Evolutionary conservation across 2,797 vertebrate genomes (phyloP).

Genomic region (Helarctos malayanus): DNA sequence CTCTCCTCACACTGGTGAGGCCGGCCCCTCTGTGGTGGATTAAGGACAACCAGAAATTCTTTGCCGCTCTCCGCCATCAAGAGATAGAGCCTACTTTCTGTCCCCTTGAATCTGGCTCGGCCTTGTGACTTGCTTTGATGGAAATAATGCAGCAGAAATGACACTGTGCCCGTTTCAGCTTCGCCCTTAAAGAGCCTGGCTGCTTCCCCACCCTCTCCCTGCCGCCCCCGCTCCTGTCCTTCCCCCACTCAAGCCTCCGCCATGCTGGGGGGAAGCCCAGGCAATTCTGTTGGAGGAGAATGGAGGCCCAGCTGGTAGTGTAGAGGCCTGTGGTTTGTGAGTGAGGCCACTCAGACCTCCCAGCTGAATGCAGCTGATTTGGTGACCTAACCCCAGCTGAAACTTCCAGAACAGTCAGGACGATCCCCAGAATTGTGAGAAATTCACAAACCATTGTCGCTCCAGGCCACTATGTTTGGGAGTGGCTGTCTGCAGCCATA

Average conservation of each 20-base stretch:
- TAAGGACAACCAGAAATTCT: not conserved
- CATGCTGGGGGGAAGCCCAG: not conserved
- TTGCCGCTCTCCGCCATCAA: not conserved
- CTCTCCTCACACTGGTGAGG: not conserved
- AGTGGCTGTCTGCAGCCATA: not conserved
- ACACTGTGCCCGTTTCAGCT: not conserved
- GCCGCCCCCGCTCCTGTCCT: not conserved
- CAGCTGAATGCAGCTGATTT: not conserved
- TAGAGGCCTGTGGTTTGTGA: not conserved
- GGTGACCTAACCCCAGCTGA: not conserved
- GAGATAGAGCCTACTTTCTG: not conserved
- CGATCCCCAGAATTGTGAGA: not conserved
- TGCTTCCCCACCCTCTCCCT: too few species aligned
- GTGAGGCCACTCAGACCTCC: not conserved
- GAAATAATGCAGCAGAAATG: not conserved
- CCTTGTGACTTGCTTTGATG: not conserved
- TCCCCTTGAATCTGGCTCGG: not conserved
- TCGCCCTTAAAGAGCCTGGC: not conserved
- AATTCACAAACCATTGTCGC: not conserved
- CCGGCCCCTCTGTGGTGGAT: fast-evolving
- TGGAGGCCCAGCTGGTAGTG: not conserved
- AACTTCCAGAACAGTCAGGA: not conserved
- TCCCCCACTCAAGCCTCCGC: not conserved
- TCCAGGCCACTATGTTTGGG: not conserved
- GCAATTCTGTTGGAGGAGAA: not conserved